These are phyloP conservation scores for Sebastes goodei DNA, from an alignment of 2,797 vertebrate species.

Conservation along the genomic window DNA sequence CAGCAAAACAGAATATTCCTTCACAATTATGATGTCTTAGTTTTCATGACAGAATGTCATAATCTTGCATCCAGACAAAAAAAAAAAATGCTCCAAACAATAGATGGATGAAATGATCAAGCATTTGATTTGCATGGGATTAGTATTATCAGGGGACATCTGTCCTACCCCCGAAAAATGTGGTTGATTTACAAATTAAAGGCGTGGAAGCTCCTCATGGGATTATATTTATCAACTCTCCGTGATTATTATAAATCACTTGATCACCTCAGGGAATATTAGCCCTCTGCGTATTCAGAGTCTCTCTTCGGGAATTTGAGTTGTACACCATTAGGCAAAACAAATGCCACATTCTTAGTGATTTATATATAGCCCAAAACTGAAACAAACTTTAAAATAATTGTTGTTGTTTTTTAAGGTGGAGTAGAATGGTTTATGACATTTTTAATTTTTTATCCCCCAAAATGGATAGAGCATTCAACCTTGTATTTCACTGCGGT, in stretches of 20 bases:
- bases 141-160: conserved; percentile 26
- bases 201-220: background rate
- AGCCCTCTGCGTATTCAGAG: background rate
- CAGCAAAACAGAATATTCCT: background rate
- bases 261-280: conserved; percentile 31
- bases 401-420: background rate
- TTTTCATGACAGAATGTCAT: background rate
- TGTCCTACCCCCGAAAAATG: background rate
- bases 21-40: background rate
- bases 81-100: background rate
- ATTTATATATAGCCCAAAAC: background rate
- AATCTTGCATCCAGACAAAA: background rate
- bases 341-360: background rate
- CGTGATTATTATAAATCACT: conserved; percentile 48
- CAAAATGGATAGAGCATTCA: background rate
- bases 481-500: background rate
- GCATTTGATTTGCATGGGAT: conserved; percentile 39
- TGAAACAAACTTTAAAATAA: background rate
- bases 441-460: background rate
- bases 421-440: background rate
- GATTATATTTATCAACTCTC: conserved; percentile 33
- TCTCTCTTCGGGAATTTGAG: background rate
- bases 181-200: conserved; percentile 26
- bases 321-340: background rate
- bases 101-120: conserved; percentile 12